Evolutionary conservation across 2,113 vertebrate genomes (phyloP).

Genomic region (Phylloscopus trochiloides): DNA sequence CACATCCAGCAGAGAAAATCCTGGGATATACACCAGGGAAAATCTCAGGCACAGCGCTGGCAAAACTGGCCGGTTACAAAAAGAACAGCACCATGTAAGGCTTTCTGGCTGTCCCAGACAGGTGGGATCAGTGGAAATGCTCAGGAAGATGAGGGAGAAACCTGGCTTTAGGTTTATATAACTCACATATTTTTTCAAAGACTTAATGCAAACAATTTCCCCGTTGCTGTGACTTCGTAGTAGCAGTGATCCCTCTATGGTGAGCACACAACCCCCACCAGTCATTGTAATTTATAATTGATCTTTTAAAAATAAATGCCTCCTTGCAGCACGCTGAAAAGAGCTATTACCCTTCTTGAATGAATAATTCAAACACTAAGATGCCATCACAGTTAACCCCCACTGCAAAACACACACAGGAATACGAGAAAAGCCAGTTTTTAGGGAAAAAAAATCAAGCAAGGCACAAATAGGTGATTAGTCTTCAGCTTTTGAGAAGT

Average conservation of each 20-base stretch:
- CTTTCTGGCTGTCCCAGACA: background rate
- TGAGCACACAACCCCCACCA: background rate
- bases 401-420: background rate
- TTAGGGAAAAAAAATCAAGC: constrained; percentile 17
- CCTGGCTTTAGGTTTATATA: background rate
- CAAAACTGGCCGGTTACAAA: background rate
- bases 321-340: background rate
- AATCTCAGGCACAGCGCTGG: rapidly evolving
- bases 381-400: background rate
- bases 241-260: background rate
- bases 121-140: background rate
- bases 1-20: background rate
- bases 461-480: background rate
- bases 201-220: background rate
- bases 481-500: background rate
- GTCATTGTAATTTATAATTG: background rate
- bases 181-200: background rate
- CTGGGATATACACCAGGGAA: background rate
- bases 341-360: background rate
- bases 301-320: background rate
- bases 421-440: background rate
- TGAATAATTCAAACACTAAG: background rate
- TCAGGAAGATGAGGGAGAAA: background rate
- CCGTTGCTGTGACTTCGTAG: background rate
- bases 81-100: background rate